These are phyloP conservation scores for Sabellastarte sp. DNA, from an alignment of 2,888 invertebrate species.

Conservation along the genomic window DNA sequence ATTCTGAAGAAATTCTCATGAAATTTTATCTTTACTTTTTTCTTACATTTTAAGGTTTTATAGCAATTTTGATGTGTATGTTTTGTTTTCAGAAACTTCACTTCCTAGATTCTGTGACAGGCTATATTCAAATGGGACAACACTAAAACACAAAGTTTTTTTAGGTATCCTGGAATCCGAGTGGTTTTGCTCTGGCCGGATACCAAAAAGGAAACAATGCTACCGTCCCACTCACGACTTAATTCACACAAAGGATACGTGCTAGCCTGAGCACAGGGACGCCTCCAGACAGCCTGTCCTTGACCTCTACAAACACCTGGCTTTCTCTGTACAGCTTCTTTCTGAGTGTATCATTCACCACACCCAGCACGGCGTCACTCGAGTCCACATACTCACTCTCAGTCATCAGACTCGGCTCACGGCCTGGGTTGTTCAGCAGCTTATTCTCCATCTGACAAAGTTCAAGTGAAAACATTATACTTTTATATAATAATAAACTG, in stretches of 20 bases:
- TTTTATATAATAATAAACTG: not conserved
- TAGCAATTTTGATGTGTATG: too few relatives aligned
- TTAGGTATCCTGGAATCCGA: too few relatives aligned
- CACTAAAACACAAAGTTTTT: too few relatives aligned
- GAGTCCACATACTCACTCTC: conserved; percentile 52
- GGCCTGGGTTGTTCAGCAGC: conserved; percentile 39
- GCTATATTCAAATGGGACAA: too few relatives aligned
- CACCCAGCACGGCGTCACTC: conserved; percentile 44
- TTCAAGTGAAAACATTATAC: not conserved
- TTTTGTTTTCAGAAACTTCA: too few relatives aligned
- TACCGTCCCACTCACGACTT: too few relatives aligned
- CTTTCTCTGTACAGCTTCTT: conserved; percentile 46
- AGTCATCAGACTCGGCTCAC: conserved; percentile 38
- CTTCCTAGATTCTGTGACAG: too few relatives aligned
- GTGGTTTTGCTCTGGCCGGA: too few relatives aligned
- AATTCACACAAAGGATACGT: conserved; percentile 44
- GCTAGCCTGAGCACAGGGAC: conserved; percentile 45
- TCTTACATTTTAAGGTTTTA: too few relatives aligned
- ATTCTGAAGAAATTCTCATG: too few relatives aligned
- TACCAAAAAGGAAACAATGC: too few relatives aligned
- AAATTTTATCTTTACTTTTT: too few relatives aligned
- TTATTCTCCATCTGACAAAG: conserved; percentile 36
- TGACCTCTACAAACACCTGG: conserved; percentile 30
- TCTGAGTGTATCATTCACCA: conserved; percentile 44
- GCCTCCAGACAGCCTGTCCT: conserved; percentile 35